Conservation (phyloP, 2,888 invertebrate genomes). For the Trichogramma dendrolimi region DNA sequence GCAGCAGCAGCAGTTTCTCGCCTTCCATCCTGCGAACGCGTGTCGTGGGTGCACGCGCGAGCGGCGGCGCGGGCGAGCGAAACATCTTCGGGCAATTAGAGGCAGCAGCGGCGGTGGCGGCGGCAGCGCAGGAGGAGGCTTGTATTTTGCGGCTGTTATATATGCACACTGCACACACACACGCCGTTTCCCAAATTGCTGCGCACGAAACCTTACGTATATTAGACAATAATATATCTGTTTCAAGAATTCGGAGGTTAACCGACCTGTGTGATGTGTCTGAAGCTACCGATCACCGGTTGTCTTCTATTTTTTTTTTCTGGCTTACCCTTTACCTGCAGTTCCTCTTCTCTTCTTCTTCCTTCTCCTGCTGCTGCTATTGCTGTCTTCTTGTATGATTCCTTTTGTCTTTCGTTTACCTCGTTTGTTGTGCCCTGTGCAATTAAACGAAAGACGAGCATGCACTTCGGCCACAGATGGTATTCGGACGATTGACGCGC, state of each 20-base stretch:
- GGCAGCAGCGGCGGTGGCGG: not conserved
- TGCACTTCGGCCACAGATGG: constrained; percentile 14
- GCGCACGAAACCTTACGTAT: not conserved
- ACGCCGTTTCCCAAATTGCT: too few species aligned
- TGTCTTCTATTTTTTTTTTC: not conserved
- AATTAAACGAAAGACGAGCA: constrained; percentile 19
- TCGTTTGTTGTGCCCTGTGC: constrained; percentile 1
- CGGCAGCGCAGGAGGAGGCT: constrained; percentile 3
- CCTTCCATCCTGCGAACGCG: too few species aligned
- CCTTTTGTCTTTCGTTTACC: not conserved
- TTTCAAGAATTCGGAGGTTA: constrained; percentile 24
- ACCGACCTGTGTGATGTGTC: constrained; percentile 5
- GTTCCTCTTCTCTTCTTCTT: not conserved
- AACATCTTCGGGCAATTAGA: too few species aligned
- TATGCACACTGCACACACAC: not conserved
- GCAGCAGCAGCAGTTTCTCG: too few species aligned
- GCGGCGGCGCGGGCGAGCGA: too few species aligned
- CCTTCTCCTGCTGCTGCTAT: not conserved
- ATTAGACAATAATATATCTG: constrained; percentile 15
- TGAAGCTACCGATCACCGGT: too few species aligned
- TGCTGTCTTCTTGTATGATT: not conserved
- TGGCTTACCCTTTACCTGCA: constrained; percentile 6
- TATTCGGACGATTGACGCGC: constrained; percentile 5
- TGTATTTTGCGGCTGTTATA: constrained; percentile 12
- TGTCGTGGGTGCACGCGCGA: too few species aligned